Conservation (phyloP, 2,113 vertebrate genomes). For the Noturus placidus region DNA sequence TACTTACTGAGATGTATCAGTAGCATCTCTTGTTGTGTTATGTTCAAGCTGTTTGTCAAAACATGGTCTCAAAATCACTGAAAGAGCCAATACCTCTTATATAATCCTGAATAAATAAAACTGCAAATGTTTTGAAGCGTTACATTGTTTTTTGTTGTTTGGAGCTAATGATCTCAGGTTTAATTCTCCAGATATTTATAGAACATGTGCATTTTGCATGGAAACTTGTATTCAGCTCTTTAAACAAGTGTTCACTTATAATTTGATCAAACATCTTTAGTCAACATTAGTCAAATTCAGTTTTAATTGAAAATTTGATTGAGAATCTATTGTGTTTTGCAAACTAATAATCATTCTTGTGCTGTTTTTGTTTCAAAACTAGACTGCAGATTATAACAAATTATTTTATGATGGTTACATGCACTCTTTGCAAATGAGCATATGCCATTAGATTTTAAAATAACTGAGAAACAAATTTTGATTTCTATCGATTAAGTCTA, state of each 20-base stretch:
- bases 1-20: neutral
- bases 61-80: neutral
- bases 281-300: neutral
- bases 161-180: neutral
- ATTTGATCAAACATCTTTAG: neutral
- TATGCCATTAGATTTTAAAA: neutral
- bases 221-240: neutral
- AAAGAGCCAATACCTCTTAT: neutral
- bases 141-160: neutral
- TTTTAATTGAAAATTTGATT: neutral
- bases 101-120: neutral
- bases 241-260: neutral
- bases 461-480: neutral
- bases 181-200: neutral
- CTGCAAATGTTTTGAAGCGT: neutral
- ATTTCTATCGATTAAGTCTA: neutral
- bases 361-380: neutral
- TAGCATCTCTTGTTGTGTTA: neutral
- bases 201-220: neutral
- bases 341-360: neutral
- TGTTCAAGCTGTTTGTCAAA: neutral
- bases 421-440: neutral
- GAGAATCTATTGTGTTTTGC: neutral
- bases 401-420: neutral
- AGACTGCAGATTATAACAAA: neutral